Conservation (phyloP, 2,113 vertebrate genomes). For the Noctilio leporinus region DNA sequence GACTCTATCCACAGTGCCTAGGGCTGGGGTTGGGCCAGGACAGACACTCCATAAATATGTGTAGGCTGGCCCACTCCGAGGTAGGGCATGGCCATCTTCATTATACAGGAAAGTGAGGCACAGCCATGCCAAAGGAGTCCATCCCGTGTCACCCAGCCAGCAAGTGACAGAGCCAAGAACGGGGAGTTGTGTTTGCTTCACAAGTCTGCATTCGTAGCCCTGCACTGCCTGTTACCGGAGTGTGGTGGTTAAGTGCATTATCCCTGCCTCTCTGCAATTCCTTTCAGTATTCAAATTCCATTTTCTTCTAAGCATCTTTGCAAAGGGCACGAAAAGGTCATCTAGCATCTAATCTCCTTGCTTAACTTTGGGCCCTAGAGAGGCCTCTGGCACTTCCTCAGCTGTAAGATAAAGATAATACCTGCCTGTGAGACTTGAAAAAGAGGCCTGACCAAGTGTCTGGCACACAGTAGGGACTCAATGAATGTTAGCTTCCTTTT, state of each 20-base stretch:
- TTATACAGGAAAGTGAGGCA: not conserved
- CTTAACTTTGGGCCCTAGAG: slow-evolving; percentile 50
- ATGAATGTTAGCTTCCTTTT: not conserved
- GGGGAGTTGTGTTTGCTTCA: not conserved
- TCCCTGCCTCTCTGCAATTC: slow-evolving; percentile 25
- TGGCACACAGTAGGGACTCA: slow-evolving; percentile 41
- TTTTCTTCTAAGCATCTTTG: slow-evolving; percentile 64
- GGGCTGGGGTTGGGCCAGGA: not conserved
- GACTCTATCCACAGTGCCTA: not conserved
- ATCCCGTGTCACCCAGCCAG: not conserved
- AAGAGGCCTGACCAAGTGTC: not conserved
- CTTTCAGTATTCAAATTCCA: slow-evolving; percentile 64
- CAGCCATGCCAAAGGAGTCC: not conserved
- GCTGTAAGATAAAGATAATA: slow-evolving; percentile 48
- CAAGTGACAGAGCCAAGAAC: not conserved
- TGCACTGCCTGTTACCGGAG: not conserved
- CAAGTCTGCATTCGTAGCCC: not conserved
- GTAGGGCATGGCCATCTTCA: not conserved
- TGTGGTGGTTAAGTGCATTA: not conserved
- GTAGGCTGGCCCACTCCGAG: not conserved
- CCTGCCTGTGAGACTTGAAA: not conserved
- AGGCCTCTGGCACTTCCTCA: slow-evolving; percentile 12
- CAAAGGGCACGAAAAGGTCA: slow-evolving; percentile 72
- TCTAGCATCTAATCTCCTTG: slow-evolving; percentile 60
- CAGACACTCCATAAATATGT: not conserved